A percentile compares a stretch with the other conserved stretches of the same genome.
These are phyloP conservation scores for Pseudomyrmex sp. DNA, from an alignment of 1,140 invertebrate species.

Conservation along the genomic window DNA sequence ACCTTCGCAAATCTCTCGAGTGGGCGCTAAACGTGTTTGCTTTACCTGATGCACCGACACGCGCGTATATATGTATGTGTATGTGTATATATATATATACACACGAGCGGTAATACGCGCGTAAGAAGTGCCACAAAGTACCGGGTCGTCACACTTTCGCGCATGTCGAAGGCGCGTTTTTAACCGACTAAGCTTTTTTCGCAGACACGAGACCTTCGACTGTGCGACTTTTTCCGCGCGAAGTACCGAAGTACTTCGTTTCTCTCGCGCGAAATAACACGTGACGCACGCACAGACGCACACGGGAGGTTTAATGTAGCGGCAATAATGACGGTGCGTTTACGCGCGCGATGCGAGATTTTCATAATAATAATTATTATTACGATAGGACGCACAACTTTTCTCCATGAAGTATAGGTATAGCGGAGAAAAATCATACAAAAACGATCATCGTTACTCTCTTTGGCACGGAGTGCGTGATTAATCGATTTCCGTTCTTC, in stretches of 20 bases:
- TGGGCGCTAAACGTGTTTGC: conserved; percentile 71
- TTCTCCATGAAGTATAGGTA: background rate
- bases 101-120: background rate
- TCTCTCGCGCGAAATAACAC: background rate
- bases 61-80: background rate
- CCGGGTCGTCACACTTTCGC: conserved; percentile 16
- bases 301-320: background rate
- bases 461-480: background rate
- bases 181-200: conserved; percentile 17
- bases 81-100: background rate
- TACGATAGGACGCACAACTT: background rate
- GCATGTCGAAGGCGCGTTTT: conserved; percentile 26
- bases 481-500: background rate
- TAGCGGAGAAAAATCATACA: no score
- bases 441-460: background rate
- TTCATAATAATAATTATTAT: conserved; percentile 34
- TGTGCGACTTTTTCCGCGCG: background rate
- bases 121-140: background rate
- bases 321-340: conserved; percentile 26
- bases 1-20: conserved; percentile 54
- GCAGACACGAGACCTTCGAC: conserved; percentile 8
- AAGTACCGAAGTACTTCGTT: background rate
- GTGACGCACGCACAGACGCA: conserved; percentile 8
- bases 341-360: conserved; percentile 26
- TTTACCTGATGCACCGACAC: conserved; percentile 56